Conservation (phyloP, 1,140 invertebrate genomes). For the Drosophila varians region DNA sequence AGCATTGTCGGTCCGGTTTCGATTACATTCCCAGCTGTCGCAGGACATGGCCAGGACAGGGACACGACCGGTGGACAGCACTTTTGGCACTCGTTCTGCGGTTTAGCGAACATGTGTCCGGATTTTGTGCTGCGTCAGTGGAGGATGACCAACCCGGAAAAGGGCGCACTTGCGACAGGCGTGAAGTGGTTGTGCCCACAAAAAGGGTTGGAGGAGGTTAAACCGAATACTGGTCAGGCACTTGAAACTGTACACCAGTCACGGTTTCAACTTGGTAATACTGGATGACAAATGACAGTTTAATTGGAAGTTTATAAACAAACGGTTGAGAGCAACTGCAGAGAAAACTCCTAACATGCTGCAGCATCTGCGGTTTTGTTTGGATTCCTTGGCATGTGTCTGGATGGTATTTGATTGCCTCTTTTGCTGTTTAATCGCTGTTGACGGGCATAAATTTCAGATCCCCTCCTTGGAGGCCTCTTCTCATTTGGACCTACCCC, state of each 20-base stretch:
- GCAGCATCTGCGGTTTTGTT: conserved; percentile 8
- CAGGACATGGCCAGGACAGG: conserved; percentile 27
- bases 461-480: conserved; percentile 22
- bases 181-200: conserved; percentile 11
- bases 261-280: neutral
- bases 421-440: conserved; percentile 68
- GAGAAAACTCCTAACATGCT: conserved; percentile 4
- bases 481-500: neutral
- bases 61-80: conserved; percentile 42
- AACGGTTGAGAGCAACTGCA: neutral
- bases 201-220: conserved; percentile 3
- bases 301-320: neutral
- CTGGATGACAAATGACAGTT: neutral
- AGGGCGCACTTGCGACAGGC: conserved; percentile 30
- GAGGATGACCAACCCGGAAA: neutral
- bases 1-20: conserved; percentile 25
- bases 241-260: neutral
- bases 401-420: conserved; percentile 29
- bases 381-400: conserved; percentile 57
- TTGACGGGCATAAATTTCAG: conserved; percentile 68
- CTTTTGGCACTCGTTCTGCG: conserved; percentile 68
- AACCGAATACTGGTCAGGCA: conserved; percentile 3
- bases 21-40: conserved; percentile 50
- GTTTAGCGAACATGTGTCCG: conserved; percentile 53
- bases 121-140: conserved; percentile 40